These are phyloP conservation scores for Tenthredo scrophulariae DNA, from an alignment of 2,888 invertebrate genomes.

Conservation along the genomic window DNA sequence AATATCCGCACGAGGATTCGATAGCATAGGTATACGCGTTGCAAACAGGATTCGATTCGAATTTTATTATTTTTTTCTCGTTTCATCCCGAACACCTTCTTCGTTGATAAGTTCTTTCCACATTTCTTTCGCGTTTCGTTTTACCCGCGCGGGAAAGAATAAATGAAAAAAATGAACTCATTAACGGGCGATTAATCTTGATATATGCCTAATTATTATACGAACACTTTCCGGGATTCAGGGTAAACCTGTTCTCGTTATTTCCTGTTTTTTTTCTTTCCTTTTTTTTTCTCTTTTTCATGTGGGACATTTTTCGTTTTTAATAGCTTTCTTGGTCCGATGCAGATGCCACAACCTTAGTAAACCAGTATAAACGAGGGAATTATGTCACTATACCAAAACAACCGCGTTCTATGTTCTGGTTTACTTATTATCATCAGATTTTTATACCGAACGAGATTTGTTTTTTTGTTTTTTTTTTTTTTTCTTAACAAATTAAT, in stretches of 20 bases:
- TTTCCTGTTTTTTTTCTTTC: conserved; percentile 7
- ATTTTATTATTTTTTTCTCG: background rate
- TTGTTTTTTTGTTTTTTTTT: no score
- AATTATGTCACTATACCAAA: conserved; percentile 57
- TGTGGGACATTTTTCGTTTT: conserved; percentile 36
- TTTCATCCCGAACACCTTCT: background rate
- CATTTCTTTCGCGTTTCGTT: background rate
- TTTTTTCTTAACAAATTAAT: background rate
- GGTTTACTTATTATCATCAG: conserved; percentile 44
- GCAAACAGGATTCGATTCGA: background rate
- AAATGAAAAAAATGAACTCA: background rate
- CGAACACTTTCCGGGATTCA: conserved; percentile 20
- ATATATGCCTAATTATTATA: background rate
- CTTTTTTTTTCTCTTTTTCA: background rate
- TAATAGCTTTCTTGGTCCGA: background rate
- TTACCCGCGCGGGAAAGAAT: background rate
- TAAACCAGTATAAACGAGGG: conserved; percentile 49
- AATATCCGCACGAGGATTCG: background rate
- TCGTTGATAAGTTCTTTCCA: background rate
- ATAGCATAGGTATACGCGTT: background rate
- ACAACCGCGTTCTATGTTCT: conserved; percentile 43
- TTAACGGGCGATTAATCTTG: background rate
- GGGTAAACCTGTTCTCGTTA: conserved; percentile 8
- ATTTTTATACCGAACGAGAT: background rate
- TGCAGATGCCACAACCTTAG: conserved; percentile 18